Base-by-base conservation (phyloP, 2,797 vertebrate species). In the Squalus acanthias region DNA sequence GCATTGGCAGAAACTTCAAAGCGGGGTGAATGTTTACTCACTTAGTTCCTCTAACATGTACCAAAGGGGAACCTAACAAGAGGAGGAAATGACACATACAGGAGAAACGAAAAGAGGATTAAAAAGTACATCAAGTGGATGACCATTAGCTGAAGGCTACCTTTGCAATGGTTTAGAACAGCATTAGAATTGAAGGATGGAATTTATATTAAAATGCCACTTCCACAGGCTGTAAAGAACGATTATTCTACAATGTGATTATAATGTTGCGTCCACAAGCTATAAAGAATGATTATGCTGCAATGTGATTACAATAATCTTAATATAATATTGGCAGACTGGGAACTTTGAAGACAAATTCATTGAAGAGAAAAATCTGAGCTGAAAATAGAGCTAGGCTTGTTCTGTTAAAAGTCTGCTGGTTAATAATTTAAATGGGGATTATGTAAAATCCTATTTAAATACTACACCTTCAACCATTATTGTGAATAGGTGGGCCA, bases 351-450 rank as follows among this genome's bases (percentile, higher is more conserved):
- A 95, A 50, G 46, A 74, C 57, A 63, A 65, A 92, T 92, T 92
- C 33, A 74, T 95, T 76, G 70, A 76, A 10, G 46, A 60, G 70
- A 26, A 53, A 74, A 57, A 95, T 15, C 26, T 92, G 13, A 57
- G 69, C 50, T 72, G 26, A 74, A 57, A 57, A 8, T 95, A 29
- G 0, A 76, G 5, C 50, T 33, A 72, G 50, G 33, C 3, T 72
- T 95, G 93, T 20, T 96, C 97, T 97, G 96, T 97, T 97, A 96
- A 96, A 97, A 97, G 57, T 97, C 96, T 13, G 26, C 91, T 96
- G 96, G 97, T 98, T 97, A 98, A 97, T 97, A 97, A 97, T 98
- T 97, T 96, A 97, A 97, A 96, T 96, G 96, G 15, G 94, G 96
- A 96, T 97, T 97, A 97, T 96, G 88, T 97, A 96, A 97, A 97